A percentile compares a stretch with the other conserved stretches of the same genome.
phyloP scores from a whole-genome alignment of 2,113 vertebrate genomes.

The Plotosus lineatus region DNA sequence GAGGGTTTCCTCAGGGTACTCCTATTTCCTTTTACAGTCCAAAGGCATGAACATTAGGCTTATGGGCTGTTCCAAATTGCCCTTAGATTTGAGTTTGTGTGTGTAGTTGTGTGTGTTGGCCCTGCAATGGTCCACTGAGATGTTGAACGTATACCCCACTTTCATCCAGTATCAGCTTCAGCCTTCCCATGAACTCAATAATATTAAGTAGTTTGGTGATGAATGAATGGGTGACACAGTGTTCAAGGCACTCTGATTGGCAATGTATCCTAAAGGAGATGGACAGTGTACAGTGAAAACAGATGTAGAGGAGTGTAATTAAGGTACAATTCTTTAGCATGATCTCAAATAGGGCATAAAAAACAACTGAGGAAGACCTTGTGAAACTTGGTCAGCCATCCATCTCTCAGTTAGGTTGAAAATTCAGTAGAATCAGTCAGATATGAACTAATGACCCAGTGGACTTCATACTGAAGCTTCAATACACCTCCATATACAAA shows the following conservation, averaged over 20 bases:
- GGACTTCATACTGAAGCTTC: background rate
- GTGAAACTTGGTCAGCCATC: background rate
- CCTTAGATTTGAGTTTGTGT: too few relatives aligned
- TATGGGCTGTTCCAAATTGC: too few relatives aligned
- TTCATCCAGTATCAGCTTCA: too few relatives aligned
- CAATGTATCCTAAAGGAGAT: background rate
- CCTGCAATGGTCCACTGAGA: too few relatives aligned
- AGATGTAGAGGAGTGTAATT: background rate
- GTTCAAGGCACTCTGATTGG: background rate
- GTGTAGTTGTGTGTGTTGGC: too few relatives aligned
- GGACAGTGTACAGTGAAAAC: background rate
- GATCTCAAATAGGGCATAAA: background rate
- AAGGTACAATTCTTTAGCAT: background rate
- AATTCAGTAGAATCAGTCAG: background rate
- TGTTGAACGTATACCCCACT: too few relatives aligned
- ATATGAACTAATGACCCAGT: background rate
- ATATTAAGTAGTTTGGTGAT: too few relatives aligned
- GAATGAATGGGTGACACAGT: too few relatives aligned
- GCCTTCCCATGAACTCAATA: too few relatives aligned
- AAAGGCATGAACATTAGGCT: too few relatives aligned
- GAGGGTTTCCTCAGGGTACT: too few relatives aligned
- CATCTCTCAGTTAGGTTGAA: background rate
- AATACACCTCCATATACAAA: background rate
- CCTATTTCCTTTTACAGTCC: too few relatives aligned
- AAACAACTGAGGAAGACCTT: background rate